These are phyloP conservation scores for Folsomia candida DNA, from an alignment of 2,888 invertebrate species.

Conservation along the genomic window DNA sequence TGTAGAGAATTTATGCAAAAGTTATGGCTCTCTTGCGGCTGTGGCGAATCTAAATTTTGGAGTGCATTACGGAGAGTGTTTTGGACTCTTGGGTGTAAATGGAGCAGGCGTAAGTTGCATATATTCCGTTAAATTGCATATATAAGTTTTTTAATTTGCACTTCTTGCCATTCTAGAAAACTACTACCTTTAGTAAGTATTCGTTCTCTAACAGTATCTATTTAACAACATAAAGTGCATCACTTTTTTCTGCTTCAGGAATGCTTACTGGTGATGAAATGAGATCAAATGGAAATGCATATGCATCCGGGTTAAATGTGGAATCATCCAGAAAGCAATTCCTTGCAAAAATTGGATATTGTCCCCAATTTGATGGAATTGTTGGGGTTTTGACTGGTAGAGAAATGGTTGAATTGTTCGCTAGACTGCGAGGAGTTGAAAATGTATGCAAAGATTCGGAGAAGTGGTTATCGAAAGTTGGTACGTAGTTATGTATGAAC, in stretches of 20 bases:
- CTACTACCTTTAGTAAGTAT: constrained; percentile 29
- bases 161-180: too few species aligned
- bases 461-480: constrained; percentile 39
- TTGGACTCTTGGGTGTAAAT: constrained; percentile 22
- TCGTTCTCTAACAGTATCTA: too few species aligned
- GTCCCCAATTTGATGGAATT: constrained; percentile 83
- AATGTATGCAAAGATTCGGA: constrained; percentile 21
- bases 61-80: constrained; percentile 29
- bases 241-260: constrained; percentile 50
- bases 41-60: constrained; percentile 37
- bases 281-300: constrained; percentile 56
- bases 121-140: too few species aligned
- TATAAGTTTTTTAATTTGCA: too few species aligned
- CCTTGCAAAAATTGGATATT: constrained; percentile 68
- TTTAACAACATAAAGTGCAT: too few species aligned
- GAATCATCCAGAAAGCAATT: constrained; percentile 18
- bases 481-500: too few species aligned
- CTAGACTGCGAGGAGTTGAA: constrained; percentile 68
- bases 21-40: constrained; percentile 36
- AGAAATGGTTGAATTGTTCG: constrained; percentile 71
- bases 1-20: constrained; percentile 32
- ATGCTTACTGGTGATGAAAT: constrained; percentile 60
- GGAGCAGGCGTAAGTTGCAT: constrained; percentile 25
- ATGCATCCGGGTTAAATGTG: constrained; percentile 51
- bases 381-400: constrained; percentile 72